Percentiles rank a stretch among this genome's conserved stretches.
These are phyloP conservation scores for Drosophila recens DNA, from an alignment of 2,888 invertebrate genomes.

Conservation along the genomic window DNA sequence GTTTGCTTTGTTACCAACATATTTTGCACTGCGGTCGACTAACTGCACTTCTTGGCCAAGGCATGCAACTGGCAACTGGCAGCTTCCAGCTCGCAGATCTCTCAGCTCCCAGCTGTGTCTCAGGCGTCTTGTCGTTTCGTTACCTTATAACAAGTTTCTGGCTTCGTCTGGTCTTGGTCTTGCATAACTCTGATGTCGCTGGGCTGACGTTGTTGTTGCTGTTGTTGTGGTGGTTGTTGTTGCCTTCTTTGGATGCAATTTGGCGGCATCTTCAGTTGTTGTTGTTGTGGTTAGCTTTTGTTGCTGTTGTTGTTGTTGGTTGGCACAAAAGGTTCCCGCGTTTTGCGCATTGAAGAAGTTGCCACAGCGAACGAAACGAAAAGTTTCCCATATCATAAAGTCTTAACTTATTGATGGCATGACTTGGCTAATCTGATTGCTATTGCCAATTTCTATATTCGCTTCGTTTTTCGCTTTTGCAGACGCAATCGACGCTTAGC, in stretches of 20 bases:
- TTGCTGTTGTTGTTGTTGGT: slow-evolving; percentile 42
- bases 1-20: slow-evolving; percentile 7
- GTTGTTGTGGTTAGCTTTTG: slow-evolving; percentile 25
- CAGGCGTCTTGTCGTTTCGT: slow-evolving; percentile 58
- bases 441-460: slow-evolving; percentile 46
- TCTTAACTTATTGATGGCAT: slow-evolving; percentile 76
- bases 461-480: slow-evolving; percentile 26
- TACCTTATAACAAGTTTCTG: slow-evolving; percentile 74
- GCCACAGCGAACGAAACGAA: slow-evolving; percentile 49
- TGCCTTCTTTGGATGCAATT: slow-evolving; percentile 76
- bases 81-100: slow-evolving; percentile 32
- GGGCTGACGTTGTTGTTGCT: slow-evolving; percentile 54
- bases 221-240: slow-evolving; percentile 46
- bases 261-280: slow-evolving; percentile 71
- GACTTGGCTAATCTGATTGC: slow-evolving; percentile 63
- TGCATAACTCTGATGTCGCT: slow-evolving; percentile 70
- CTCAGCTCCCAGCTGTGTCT: slow-evolving; percentile 46
- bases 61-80: slow-evolving; percentile 41
- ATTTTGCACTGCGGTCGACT: slow-evolving; percentile 33
- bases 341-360: slow-evolving; percentile 64
- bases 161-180: slow-evolving; percentile 54
- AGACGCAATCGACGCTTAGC: slow-evolving; percentile 68
- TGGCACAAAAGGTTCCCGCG: slow-evolving; percentile 75
- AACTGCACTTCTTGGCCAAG: slow-evolving; percentile 50
- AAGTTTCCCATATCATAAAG: slow-evolving; percentile 83